Base-by-base conservation (phyloP, 1,140 invertebrate genomes). In the Ips typographus region DNA sequence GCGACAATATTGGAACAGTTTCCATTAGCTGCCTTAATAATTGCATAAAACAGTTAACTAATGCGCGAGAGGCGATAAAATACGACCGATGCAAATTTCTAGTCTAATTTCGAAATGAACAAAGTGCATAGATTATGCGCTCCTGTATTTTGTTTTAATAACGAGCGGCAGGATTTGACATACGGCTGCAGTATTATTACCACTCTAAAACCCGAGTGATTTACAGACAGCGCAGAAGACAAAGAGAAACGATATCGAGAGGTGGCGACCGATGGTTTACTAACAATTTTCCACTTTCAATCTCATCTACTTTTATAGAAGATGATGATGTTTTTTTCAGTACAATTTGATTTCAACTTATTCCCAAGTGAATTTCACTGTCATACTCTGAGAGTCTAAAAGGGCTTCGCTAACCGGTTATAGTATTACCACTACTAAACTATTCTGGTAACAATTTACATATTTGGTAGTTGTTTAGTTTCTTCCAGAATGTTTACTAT, bases 71-170 rank as follows among this genome's bases (percentile, higher is more conserved):
- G 22, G n/a, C 37, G 63, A 65, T 65, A 65, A 65, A 65, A 43
- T 65, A 40, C 53, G 38, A 22, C 36, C 43, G n/a, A 57, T 56
- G 63, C 52, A 55, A 65, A 57, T 57, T 65, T 57, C 52, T 22
- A 56, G 43, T 41, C 52, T 22, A 65, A 56, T 65, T 56, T 57
- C 52, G 22, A 56, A 65, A 65, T 65, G 63, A 65, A 65, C 63
- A 65, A 44, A 65, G 63, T 65, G 53, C 52, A 65, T 65, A 65
- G 63, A 65, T 56, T 65, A 65, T 65, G 63, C 40, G 63, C 63
- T 65, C 63, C 36, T 57, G 63, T 65, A 65, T 65, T 65, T 65
- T 65, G 53, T 65, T 65, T 63, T 65, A 65, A 56, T 56, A 65
- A 57, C 63, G 63, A 65, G 53, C 61, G 47, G 38, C 61, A 22